A percentile compares a stretch with the other conserved stretches of the same genome.
Conservation (phyloP, 1,140 invertebrate species). For the Drosophila bipectinata region DNA sequence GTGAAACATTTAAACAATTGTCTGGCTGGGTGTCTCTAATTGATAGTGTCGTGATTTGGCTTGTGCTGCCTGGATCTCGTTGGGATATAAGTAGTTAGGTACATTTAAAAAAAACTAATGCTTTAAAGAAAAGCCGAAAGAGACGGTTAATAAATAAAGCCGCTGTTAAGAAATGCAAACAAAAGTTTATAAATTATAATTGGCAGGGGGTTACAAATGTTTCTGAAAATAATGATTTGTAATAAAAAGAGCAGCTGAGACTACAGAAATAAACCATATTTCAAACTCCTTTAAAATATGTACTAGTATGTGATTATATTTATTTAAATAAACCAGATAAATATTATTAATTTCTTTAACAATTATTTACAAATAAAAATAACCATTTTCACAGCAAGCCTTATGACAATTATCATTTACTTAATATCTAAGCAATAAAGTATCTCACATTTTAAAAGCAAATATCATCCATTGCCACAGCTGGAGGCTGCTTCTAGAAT, state of each 20-base stretch:
- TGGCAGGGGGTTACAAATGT: constrained; percentile 27
- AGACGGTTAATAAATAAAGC: constrained; percentile 40
- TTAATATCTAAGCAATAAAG: not conserved
- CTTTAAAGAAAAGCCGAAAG: constrained; percentile 27
- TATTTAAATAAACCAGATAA: not conserved
- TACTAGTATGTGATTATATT: too few relatives aligned
- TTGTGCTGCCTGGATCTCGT: constrained; percentile 28
- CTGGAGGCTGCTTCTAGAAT: constrained; percentile 9
- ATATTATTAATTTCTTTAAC: not conserved
- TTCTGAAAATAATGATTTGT: not conserved
- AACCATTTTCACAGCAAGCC: not conserved
- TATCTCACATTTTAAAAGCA: not conserved
- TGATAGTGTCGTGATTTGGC: constrained; percentile 78
- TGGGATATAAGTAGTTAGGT: constrained; percentile 10
- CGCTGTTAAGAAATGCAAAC: constrained; percentile 35
- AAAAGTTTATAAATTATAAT: constrained; percentile 41
- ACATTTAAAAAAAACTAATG: too few relatives aligned
- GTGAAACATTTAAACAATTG: constrained; percentile 68
- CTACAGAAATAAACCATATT: not conserved
- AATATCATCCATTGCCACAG: constrained; percentile 19
- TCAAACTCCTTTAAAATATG: too few relatives aligned
- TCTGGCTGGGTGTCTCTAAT: constrained; percentile 67
- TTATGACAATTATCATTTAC: not conserved
- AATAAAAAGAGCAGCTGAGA: not conserved
- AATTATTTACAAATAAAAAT: not conserved